Evolutionary conservation across 2,797 vertebrate genomes (phyloP), one percentile per base, ranked within the genome.

Genomic region (Tarsius wallacei): DNA sequence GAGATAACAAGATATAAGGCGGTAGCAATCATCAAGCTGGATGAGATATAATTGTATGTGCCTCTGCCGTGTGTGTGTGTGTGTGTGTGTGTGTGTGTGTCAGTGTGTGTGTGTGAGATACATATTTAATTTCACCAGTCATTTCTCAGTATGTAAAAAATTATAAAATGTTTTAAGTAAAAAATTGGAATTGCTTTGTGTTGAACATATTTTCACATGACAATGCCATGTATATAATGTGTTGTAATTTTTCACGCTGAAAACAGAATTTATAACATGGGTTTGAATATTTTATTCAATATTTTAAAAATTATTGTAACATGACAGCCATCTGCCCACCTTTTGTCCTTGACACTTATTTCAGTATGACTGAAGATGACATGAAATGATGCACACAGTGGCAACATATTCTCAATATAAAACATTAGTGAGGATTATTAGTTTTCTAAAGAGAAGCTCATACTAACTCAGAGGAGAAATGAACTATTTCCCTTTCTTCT

Each of bases 211-310:
- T 64, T 31, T 80, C 57, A 80, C 9, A 76, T 53, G 19, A 51
- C 11, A 63, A 88, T 82, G 88, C 2, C 22, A 49, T 49, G 15
- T 36, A 28, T 33, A 28, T 33, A 85, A 94, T 63, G 22, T 28
- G 1, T 77, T 68, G 24, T 64, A 47, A 81, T 95, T 95, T 95
- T 93, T 95, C 78, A 90, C 24, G 71, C 7, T 95, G 55, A 92
- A 91, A 94, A 57, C 9, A 73, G 53, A 94, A 87, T 68, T 83
- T 90, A 82, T 88, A 90, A 61, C 47, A 93, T 16, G 59, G 47
- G 71, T 76, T 86, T 94, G 7, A 96, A 86, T 68, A 55, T 47
- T 89, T 10, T 77, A 76, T 28, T 91, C 59, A 61, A 86, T 80
- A 93, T 42, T 66, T 70, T 53, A 28, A 93, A 68, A 71, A 11